phyloP scores from a whole-genome alignment of 2,888 invertebrate genomes.

The Chymomyza procnemis region DNA sequence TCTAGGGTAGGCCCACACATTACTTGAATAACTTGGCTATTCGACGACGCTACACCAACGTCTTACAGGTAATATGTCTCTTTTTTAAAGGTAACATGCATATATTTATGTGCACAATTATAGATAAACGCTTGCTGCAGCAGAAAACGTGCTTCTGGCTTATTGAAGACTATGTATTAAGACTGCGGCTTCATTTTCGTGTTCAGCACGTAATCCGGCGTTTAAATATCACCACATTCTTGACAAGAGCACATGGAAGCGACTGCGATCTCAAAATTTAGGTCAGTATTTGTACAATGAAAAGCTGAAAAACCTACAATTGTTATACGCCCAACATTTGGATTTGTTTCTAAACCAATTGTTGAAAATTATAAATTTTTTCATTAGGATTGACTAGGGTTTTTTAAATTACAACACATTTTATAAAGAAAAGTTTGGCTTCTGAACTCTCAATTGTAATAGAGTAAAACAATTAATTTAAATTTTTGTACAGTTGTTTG shows the following conservation, averaged over 20 bases:
- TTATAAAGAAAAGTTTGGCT: too few relatives aligned
- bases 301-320: background rate
- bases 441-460: too few relatives aligned
- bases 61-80: background rate
- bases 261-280: conserved; percentile 60
- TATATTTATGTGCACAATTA: background rate
- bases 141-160: background rate
- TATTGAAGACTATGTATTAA: background rate
- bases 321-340: too few relatives aligned
- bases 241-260: conserved; percentile 46
- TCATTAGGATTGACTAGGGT: too few relatives aligned
- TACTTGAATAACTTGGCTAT: too few relatives aligned
- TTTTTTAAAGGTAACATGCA: background rate
- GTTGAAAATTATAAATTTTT: too few relatives aligned
- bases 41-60: too few relatives aligned
- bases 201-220: background rate
- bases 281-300: conserved; percentile 32
- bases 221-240: background rate
- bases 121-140: background rate
- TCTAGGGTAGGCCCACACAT: too few relatives aligned
- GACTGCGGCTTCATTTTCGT: background rate
- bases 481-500: too few relatives aligned
- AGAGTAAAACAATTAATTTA: too few relatives aligned
- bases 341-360: too few relatives aligned
- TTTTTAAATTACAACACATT: too few relatives aligned